Evolutionary conservation across 2,113 vertebrate species (phyloP).

Genomic region (Chitala chitala): DNA sequence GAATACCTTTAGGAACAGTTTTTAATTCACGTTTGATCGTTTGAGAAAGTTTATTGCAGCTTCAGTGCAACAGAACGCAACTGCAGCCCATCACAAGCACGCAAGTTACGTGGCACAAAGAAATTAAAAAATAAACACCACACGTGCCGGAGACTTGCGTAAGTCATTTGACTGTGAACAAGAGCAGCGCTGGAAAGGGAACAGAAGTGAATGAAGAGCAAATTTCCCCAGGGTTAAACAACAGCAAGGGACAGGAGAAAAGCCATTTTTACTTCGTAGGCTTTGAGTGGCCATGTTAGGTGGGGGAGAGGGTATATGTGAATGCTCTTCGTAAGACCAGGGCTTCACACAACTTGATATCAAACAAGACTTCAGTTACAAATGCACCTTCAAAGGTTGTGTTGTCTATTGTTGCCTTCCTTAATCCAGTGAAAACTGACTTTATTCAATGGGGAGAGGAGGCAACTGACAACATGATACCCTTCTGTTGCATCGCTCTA

Average conservation of each 20-base stretch:
- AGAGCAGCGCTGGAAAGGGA: not conserved
- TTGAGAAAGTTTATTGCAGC: not conserved
- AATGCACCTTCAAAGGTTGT: no score
- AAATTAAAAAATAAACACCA: not conserved
- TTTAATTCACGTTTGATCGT: slow-evolving; percentile 12
- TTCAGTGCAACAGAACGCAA: not conserved
- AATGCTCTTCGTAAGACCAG: not conserved
- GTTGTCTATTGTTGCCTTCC: no score
- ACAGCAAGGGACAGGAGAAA: not conserved
- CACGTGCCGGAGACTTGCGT: not conserved
- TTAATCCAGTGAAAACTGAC: no score
- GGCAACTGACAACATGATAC: no score
- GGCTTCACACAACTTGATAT: no score
- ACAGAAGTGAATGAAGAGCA: not conserved
- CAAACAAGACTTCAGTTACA: no score
- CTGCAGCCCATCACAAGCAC: not conserved
- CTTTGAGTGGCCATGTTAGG: not conserved
- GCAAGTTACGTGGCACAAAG: not conserved
- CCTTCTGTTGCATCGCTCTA: no score
- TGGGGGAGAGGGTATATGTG: not conserved
- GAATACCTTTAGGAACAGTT: not conserved
- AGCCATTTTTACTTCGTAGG: not conserved
- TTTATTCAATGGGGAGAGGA: no score
- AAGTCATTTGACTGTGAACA: not conserved
- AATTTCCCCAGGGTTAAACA: not conserved